phyloP scores from a whole-genome alignment of 2,113 vertebrate species.

The Phaethon lepturus region DNA sequence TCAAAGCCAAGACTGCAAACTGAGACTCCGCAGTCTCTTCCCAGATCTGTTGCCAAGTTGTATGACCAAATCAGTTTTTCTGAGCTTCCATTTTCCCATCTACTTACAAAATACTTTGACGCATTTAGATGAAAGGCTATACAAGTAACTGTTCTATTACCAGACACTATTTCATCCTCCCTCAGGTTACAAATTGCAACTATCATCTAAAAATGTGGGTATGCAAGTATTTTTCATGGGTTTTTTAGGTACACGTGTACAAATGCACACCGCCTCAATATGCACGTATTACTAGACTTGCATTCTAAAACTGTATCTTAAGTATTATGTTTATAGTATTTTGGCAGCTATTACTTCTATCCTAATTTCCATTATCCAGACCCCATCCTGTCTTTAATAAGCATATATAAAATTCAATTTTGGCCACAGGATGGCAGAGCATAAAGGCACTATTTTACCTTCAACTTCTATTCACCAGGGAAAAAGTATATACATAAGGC shows the following conservation, averaged over 20 bases:
- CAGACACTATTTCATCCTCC: background rate
- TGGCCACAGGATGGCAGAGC: background rate
- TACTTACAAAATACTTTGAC: background rate
- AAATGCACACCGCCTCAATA: background rate
- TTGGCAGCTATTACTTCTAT: background rate
- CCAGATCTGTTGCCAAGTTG: background rate
- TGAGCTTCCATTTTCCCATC: background rate
- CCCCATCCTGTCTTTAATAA: background rate
- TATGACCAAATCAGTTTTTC: background rate
- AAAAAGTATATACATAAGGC: background rate
- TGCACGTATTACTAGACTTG: background rate
- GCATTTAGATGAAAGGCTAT: background rate
- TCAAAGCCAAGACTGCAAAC: conserved; percentile 4
- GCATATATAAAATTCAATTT: background rate
- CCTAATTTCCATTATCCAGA: background rate
- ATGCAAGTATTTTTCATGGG: background rate
- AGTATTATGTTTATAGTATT: background rate
- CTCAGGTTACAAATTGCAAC: background rate
- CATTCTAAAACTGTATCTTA: background rate
- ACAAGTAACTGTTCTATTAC: background rate
- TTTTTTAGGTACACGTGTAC: background rate
- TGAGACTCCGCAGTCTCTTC: background rate
- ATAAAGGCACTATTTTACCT: background rate
- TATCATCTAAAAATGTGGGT: background rate
- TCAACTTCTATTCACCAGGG: background rate